Percentiles rank a stretch among this genome's conserved stretches.
phyloP scores from a whole-genome alignment of 1,140 invertebrate genomes.

The Eumeta japonica region DNA sequence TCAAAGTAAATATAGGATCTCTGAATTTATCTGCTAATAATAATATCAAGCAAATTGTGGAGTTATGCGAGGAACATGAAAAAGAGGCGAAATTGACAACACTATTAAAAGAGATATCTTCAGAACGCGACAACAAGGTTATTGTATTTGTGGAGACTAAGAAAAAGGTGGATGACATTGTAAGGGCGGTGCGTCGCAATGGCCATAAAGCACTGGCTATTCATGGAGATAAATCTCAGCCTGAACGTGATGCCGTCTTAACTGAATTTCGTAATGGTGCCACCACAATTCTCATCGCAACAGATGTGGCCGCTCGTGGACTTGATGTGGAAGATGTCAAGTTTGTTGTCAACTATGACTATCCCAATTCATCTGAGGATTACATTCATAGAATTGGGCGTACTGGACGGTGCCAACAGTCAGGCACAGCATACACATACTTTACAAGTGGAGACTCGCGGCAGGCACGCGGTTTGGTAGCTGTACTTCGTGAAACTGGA shows the following conservation, averaged over 20 bases:
- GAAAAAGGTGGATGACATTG: conserved; percentile 93
- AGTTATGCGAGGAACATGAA: conserved; percentile 89
- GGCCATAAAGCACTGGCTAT: conserved; percentile 87
- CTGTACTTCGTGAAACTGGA: conserved; percentile 88
- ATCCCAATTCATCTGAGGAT: conserved; percentile 97
- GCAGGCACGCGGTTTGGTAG: conserved; percentile 86
- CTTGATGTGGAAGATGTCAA: conserved; percentile 98
- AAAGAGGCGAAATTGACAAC: conserved; percentile 80
- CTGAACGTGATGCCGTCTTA: conserved; percentile 89
- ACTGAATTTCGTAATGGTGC: conserved; percentile 91
- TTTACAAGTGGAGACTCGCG: conserved; percentile 89
- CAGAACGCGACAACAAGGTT: conserved; percentile 88
- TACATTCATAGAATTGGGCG: conserved; percentile 98
- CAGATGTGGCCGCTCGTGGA: conserved; percentile 97
- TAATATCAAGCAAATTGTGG: conserved; percentile 95
- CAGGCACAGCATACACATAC: conserved; percentile 96
- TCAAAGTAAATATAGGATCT: conserved; percentile 92
- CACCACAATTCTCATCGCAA: conserved; percentile 94
- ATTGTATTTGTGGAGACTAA: conserved; percentile 99
- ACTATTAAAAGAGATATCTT: conserved; percentile 81
- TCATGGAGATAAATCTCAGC: conserved; percentile 97
- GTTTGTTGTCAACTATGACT: conserved; percentile 99
- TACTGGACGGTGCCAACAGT: conserved; percentile 88
- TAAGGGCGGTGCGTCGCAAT: conserved; percentile 83
- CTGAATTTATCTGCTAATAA: conserved; percentile 93